These are phyloP conservation scores for Stenopsyche tienmushanensis DNA, from an alignment of 1,140 invertebrate species.

Conservation along the genomic window DNA sequence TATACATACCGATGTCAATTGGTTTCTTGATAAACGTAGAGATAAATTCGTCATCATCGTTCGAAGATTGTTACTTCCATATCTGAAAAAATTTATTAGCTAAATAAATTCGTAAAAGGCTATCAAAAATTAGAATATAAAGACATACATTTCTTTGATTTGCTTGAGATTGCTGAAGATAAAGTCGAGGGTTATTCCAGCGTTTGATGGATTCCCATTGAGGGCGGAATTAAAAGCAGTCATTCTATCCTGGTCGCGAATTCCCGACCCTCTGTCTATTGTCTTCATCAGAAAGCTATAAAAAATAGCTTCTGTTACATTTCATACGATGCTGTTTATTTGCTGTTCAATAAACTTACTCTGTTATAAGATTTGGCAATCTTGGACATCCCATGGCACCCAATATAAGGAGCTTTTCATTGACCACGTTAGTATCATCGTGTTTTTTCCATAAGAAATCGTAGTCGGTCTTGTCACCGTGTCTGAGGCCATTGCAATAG, in stretches of 20 bases:
- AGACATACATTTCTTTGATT: constrained; percentile 50
- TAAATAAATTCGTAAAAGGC: too few species aligned
- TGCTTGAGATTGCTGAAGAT: constrained; percentile 44
- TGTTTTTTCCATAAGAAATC: constrained; percentile 56
- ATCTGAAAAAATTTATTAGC: constrained; percentile 5
- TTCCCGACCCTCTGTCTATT: constrained; percentile 14
- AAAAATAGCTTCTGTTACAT: constrained; percentile 50
- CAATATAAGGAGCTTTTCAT: constrained; percentile 56
- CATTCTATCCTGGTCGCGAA: constrained; percentile 25
- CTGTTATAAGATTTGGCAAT: neutral
- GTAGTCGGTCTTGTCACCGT: constrained; percentile 53
- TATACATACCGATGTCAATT: neutral
- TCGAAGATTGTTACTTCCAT: neutral
- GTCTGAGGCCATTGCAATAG: constrained; percentile 61
- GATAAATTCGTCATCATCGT: neutral
- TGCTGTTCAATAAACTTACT: neutral
- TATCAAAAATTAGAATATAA: constrained; percentile 18
- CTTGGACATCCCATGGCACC: constrained; percentile 56
- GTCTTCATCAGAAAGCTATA: constrained; percentile 18
- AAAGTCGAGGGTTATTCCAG: constrained; percentile 43
- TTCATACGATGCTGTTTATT: constrained; percentile 52
- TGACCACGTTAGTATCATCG: constrained; percentile 49
- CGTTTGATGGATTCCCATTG: constrained; percentile 25
- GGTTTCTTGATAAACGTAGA: neutral
- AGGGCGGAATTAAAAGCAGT: constrained; percentile 23